These are phyloP conservation scores for Grammomys surdaster DNA, from an alignment of 2,113 vertebrate species.

Conservation along the genomic window DNA sequence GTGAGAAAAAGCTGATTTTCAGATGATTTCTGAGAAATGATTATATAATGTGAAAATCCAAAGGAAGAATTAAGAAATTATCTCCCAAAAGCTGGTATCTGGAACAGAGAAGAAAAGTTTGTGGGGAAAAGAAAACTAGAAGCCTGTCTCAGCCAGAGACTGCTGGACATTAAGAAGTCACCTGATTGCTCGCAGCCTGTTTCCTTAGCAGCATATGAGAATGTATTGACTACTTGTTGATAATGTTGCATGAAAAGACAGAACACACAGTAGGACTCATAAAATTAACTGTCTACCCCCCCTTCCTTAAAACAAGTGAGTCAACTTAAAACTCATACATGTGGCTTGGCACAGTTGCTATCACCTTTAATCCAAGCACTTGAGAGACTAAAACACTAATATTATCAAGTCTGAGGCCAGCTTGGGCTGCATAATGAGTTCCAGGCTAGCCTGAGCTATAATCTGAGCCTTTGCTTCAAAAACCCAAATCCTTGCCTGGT, in stretches of 20 bases:
- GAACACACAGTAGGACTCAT: background rate
- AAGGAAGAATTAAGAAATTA: background rate
- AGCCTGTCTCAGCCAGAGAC: background rate
- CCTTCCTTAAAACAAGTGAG: background rate
- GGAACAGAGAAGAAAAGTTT: background rate
- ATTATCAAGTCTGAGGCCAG: background rate
- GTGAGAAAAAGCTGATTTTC: conserved; percentile 40
- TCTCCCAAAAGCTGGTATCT: background rate
- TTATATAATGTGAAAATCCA: background rate
- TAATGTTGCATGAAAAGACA: background rate
- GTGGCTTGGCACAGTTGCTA: background rate
- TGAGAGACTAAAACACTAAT: background rate
- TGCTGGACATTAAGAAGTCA: too few species aligned
- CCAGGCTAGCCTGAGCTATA: background rate
- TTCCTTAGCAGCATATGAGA: too few species aligned
- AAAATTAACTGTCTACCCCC: background rate
- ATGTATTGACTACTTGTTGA: background rate
- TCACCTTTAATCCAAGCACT: background rate
- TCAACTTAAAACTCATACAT: background rate
- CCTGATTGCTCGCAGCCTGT: too few species aligned
- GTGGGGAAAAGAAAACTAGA: background rate
- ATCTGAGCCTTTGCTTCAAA: background rate
- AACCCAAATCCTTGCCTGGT: background rate
- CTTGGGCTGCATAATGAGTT: background rate
- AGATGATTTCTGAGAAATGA: conserved; percentile 38